Evolutionary conservation across 2,888 invertebrate species (phyloP), one percentile per base, ranked within the genome.

Genomic region (Gymnoscelis rufifasciata): DNA sequence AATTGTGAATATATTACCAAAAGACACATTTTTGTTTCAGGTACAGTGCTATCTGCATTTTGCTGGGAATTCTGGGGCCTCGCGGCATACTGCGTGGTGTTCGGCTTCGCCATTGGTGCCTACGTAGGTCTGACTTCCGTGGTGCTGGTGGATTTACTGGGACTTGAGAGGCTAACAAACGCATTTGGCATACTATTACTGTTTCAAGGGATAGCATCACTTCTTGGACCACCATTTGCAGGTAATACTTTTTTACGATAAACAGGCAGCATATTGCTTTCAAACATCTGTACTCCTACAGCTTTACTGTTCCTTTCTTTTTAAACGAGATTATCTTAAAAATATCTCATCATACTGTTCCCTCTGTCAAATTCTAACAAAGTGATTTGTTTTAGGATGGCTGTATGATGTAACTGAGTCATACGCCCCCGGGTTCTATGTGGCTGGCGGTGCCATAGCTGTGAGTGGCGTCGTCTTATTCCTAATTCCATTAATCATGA

Each of bases 91-190:
- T 92, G 95, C 14, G 89, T 91, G 26, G 89, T 93, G 7, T 98
- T 95, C 73, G 98, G 98, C 41, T 95, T 96, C 68, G 95, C 96
- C 11, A 95, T 96, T 65, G 97, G 98, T 57, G 97, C 97, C 47
- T 98, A 98, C 76, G 97, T 98, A 37, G 97, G 97, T n/a, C 89
- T 98, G 40, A 98, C 98, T 2, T 97, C 97, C 13, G 97, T 98
- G 42, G 96, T 98, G 56, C 90, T 98, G 48, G 98, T 98, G 15
- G 98, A 98, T 80, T 90, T 98, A 30, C 88, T 98, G 41, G 97
- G 97, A n/a, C 86, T 98, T 57, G 97, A 97, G 57, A 94, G 92
- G 69, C 89, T 98, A 43, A 98, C 97, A n/a, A 97, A 97, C 78
- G 97, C 97, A 14, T 98, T 98, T 80, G 98, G 98, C 5, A 87